A percentile compares a stretch with the other conserved stretches of the same genome.
phyloP scores from a whole-genome alignment of 2,797 vertebrate genomes.

The Champsocephalus gunnari region DNA sequence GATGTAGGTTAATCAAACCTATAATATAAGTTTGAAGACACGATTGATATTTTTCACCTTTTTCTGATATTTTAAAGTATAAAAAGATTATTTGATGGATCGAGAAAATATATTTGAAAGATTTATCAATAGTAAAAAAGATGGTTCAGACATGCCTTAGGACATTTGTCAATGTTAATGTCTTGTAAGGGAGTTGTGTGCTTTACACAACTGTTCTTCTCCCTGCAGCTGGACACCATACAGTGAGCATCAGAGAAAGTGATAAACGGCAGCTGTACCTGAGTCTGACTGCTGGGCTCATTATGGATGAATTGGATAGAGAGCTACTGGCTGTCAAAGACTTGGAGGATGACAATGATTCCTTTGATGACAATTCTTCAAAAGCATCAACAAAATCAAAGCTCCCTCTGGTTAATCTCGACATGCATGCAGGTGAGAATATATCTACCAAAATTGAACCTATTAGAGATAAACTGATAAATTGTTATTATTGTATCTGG shows the following conservation, averaged over 20 bases:
- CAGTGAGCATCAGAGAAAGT: background rate
- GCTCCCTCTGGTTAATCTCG: conserved; percentile 21
- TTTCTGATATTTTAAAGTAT: background rate
- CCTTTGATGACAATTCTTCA: conserved; percentile 9
- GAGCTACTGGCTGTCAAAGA: conserved; percentile 6
- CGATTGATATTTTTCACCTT: background rate
- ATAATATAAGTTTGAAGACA: background rate
- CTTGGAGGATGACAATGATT: conserved; percentile 14
- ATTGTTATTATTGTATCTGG: background rate
- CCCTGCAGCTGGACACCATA: background rate
- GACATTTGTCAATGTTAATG: background rate
- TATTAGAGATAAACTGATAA: background rate
- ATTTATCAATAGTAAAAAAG: background rate
- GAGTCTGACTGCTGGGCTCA: conserved; percentile 12
- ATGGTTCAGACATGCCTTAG: background rate
- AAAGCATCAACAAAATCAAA: conserved; percentile 21
- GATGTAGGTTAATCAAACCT: background rate
- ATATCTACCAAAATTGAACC: background rate
- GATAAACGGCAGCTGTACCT: background rate
- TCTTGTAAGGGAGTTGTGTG: background rate
- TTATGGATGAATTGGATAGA: conserved; percentile 72
- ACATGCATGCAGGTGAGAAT: conserved; percentile 48
- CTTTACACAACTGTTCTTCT: background rate
- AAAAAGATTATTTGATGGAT: background rate
- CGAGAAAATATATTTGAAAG: background rate